Percentiles rank a stretch among this genome's conserved stretches.
Evolutionary conservation across 2,113 vertebrate genomes (phyloP).

Genomic region (Gymnocephalus cernua): DNA sequence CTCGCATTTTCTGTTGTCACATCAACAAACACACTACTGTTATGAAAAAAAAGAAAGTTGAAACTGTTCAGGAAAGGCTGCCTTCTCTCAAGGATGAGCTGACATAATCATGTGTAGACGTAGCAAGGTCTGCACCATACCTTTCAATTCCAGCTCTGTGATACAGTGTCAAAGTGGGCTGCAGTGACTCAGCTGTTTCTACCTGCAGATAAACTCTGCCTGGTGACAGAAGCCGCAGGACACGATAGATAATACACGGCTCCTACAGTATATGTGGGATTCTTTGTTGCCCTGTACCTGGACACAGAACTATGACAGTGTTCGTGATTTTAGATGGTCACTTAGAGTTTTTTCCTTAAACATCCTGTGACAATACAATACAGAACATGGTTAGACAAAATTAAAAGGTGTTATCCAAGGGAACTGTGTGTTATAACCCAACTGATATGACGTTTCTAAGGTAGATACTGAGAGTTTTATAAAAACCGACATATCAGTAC

Average conservation of each 20-base stretch:
- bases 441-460: background rate
- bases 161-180: constrained; percentile 28
- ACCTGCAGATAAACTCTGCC: constrained; percentile 61
- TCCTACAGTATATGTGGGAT: background rate
- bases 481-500: background rate
- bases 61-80: background rate
- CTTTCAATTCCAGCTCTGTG: background rate
- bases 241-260: background rate
- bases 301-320: background rate
- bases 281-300: background rate
- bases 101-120: background rate
- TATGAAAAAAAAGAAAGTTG: background rate
- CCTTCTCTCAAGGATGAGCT: constrained; percentile 29
- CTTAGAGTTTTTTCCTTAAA: too few relatives aligned
- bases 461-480: background rate
- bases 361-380: too few relatives aligned
- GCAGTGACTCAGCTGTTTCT: constrained; percentile 79
- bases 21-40: background rate
- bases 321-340: background rate
- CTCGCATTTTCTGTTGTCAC: background rate
- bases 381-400: too few relatives aligned
- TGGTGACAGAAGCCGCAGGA: constrained; percentile 68
- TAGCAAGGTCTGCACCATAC: background rate
- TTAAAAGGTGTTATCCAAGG: background rate
- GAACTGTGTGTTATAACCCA: background rate